A percentile compares a stretch with the other conserved stretches of the same genome.
These are phyloP conservation scores for Babyrousa celebensis DNA, from an alignment of 2,797 vertebrate genomes.

Conservation along the genomic window DNA sequence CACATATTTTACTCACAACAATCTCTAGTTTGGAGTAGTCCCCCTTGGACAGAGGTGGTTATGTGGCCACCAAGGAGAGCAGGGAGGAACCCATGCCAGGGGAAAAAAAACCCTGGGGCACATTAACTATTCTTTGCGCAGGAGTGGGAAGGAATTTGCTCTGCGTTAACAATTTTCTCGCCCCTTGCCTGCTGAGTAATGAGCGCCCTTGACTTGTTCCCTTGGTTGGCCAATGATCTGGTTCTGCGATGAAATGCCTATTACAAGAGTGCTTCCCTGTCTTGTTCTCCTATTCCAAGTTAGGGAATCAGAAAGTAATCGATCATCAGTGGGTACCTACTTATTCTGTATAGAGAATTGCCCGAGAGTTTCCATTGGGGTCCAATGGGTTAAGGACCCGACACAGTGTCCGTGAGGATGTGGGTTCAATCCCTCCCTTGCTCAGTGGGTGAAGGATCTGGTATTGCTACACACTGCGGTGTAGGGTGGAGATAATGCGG, in stretches of 20 bases:
- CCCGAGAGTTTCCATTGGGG: no score
- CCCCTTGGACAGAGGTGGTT: background rate
- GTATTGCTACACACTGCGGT: no score
- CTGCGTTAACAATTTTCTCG: slow-evolving; percentile 39
- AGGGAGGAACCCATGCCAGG: background rate
- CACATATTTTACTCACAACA: slow-evolving; percentile 73
- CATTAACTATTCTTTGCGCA: slow-evolving; percentile 31
- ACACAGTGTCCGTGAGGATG: no score
- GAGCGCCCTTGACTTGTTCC: slow-evolving; percentile 29
- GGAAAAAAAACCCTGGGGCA: background rate
- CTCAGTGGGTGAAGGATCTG: no score
- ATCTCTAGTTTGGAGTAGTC: slow-evolving; percentile 51
- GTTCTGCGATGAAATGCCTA: slow-evolving; percentile 28
- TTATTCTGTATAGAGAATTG: slow-evolving; percentile 55
- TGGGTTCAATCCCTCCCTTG: no score
- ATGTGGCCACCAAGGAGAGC: slow-evolving; percentile 7
- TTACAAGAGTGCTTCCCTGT: background rate
- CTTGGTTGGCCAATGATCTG: slow-evolving; percentile 33
- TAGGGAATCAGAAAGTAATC: slow-evolving; percentile 58
- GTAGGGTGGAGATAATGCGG: no score
- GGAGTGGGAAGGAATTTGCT: slow-evolving; percentile 50
- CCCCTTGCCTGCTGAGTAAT: background rate
- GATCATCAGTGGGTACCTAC: background rate
- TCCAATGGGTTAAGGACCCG: no score
- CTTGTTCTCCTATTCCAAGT: slow-evolving; percentile 16